Base-by-base conservation (phyloP, 2,888 invertebrate species). In the Iselma pallidipennis region DNA sequence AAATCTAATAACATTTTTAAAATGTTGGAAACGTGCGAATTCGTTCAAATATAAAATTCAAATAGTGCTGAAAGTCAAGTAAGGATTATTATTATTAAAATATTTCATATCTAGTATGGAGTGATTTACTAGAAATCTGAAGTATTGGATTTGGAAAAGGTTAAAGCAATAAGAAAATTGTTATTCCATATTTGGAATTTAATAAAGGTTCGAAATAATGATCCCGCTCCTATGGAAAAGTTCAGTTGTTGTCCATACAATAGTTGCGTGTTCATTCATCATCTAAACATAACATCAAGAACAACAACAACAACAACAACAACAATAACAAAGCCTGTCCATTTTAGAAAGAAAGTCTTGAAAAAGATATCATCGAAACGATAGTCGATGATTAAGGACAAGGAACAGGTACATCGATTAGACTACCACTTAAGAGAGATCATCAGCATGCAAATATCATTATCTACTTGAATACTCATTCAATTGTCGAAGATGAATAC, bases 361-460 rank as follows among this genome's bases (percentile, higher is more conserved):
- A 23, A n/a, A 23, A 31, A 33, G 19, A 53, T 16, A 29, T 16
- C 14, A 12, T 33, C 12, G 2, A 19, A 53, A 29, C 23, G 29
- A 29, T 16, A 29, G 53, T 53, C 31, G 29, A 31, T 33, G 53
- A 53, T 53, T 53, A 33, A 50, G 50, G n/a, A 50, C 50, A 50
- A 48, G 48, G 48, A 48, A 45, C 50, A 56, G 57, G 62, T 63
- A 63, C 66, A 65, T 65, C 67, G 69, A 72, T 71, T 76, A 74
- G 69, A 66, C 71, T 68, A 71, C 75, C 74, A 74, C 76, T 75
- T 74, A 76, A 71, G 72, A 72, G 69, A 69, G 76, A 79, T 79
- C 76, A 78, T 78, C 79, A 79, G 74, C 76, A 80, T 79, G 80
- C 79, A 80, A 80, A 80, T 80, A 79, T 78, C 79, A 80, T 80